Evolutionary conservation across 2,888 invertebrate genomes (phyloP).

Genomic region (Calameuta pallipes): DNA sequence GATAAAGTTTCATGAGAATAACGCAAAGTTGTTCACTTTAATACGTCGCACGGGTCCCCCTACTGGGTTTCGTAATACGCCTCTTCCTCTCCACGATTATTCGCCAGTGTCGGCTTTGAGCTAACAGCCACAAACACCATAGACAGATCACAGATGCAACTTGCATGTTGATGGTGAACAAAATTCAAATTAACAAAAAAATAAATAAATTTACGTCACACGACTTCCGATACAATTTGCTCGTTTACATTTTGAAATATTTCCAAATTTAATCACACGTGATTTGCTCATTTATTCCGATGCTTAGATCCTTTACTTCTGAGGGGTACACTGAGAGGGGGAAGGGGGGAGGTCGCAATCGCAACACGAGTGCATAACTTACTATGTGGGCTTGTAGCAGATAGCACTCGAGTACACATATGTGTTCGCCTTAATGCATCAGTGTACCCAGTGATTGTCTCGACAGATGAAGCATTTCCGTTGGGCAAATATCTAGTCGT

Average conservation of each 20-base stretch:
- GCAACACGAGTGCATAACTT: background rate
- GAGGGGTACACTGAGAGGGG: too few relatives aligned
- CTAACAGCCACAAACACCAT: background rate
- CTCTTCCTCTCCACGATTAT: constrained; percentile 5
- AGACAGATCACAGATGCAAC: background rate
- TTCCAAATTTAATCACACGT: background rate
- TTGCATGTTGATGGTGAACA: background rate
- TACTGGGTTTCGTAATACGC: constrained; percentile 7
- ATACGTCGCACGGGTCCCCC: background rate
- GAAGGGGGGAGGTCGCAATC: background rate
- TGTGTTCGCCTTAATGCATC: background rate
- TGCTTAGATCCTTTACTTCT: background rate
- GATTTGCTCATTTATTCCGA: background rate
- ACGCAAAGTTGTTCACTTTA: background rate
- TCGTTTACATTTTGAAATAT: background rate
- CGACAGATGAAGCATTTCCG: background rate
- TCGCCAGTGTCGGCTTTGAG: background rate
- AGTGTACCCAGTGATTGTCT: background rate
- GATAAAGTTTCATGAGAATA: background rate
- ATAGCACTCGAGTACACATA: background rate
- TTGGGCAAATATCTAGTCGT: background rate
- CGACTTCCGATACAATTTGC: background rate
- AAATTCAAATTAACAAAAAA: background rate
- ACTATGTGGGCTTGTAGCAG: background rate
- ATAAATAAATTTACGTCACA: background rate